Percentiles rank a stretch among this genome's conserved stretches.
Evolutionary conservation across 2,113 vertebrate genomes (phyloP).

Genomic region (Donacobius atricapilla): DNA sequence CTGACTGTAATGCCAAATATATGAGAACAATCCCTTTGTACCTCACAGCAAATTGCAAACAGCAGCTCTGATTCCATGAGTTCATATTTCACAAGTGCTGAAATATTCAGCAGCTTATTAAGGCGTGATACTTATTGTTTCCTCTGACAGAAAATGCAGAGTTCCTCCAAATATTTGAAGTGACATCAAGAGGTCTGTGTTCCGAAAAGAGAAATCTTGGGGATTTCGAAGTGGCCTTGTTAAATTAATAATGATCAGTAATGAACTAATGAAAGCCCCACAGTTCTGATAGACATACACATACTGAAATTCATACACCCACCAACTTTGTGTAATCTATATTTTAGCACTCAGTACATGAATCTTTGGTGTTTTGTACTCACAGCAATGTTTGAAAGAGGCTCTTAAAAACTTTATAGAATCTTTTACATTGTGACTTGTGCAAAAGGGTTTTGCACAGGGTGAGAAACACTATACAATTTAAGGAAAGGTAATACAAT

Average conservation of each 20-base stretch:
- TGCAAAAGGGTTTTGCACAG: neutral
- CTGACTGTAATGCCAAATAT: slow-evolving; percentile 24
- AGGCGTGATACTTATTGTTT: neutral
- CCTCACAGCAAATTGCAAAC: slow-evolving; percentile 42
- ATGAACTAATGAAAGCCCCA: neutral
- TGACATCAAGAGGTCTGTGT: neutral
- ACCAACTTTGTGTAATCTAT: neutral
- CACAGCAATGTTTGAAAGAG: neutral
- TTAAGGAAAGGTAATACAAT: neutral
- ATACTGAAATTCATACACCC: neutral
- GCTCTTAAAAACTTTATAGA: neutral
- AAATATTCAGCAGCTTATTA: slow-evolving; percentile 51
- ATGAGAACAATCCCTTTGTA: slow-evolving; percentile 53
- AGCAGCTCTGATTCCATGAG: neutral
- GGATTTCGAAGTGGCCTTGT: neutral
- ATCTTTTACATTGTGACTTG: neutral
- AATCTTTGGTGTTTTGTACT: neutral
- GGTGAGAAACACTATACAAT: neutral
- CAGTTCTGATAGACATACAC: neutral
- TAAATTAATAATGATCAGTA: neutral
- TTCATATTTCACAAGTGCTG: slow-evolving; percentile 12
- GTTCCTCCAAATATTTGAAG: neutral
- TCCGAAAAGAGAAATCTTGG: neutral
- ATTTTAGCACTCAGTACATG: neutral
- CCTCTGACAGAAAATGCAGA: neutral